Conservation (phyloP, 2,888 invertebrate genomes). For the Andrena minutula region DNA sequence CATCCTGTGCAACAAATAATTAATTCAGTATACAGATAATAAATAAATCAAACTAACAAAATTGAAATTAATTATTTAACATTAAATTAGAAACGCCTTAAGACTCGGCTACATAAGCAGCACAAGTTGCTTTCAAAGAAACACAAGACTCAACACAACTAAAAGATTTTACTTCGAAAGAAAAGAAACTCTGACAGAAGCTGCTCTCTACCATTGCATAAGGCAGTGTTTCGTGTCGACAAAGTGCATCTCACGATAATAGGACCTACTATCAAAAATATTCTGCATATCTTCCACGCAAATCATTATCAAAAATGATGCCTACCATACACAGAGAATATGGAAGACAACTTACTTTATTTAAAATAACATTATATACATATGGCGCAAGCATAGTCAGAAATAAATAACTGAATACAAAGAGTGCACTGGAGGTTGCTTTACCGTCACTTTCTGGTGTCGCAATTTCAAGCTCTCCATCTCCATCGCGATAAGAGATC, state of each 20-base stretch:
- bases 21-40: constrained; percentile 67
- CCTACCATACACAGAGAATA: constrained; percentile 26
- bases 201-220: constrained; percentile 1
- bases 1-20: constrained; percentile 84
- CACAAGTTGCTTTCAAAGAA: constrained; percentile 7
- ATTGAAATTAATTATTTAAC: constrained; percentile 23
- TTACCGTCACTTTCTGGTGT: constrained; percentile 87
- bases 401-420: constrained; percentile 39
- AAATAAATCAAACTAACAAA: constrained; percentile 49
- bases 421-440: constrained; percentile 64
- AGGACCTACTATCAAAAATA: constrained; percentile 12
- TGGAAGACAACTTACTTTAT: constrained; percentile 45
- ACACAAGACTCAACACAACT: constrained; percentile 16
- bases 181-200: constrained; percentile 16
- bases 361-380: constrained; percentile 43
- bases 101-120: background rate
- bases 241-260: constrained; percentile 26
- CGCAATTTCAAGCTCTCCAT: constrained; percentile 90
- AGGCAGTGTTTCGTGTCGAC: constrained; percentile 1
- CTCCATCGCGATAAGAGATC: constrained; percentile 90
- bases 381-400: constrained; percentile 33
- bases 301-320: constrained; percentile 28
- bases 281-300: background rate
- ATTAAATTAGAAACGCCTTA: constrained; percentile 5
- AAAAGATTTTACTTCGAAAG: background rate